Base-by-base conservation (phyloP, 2,888 invertebrate genomes). In the Hyles lineata region DNA sequence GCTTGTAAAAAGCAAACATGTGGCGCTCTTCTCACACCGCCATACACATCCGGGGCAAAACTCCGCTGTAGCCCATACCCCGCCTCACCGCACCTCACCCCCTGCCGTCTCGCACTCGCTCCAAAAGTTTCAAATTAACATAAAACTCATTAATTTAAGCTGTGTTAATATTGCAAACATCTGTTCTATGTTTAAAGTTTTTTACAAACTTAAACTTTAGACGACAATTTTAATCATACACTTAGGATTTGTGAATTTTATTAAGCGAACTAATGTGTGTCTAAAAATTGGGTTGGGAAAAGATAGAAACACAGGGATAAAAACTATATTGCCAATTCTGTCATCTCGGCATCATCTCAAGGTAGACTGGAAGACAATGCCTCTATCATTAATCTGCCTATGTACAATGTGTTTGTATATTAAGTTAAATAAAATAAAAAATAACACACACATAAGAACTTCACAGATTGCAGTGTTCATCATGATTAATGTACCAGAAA, bases 1-100 rank as follows among this genome's bases (percentile, higher is more conserved):
- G 74, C 79, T 77, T 78, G 78, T 83, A 88, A 87, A 88, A 87
- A 85, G 81, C 80, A 76, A 83, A 84, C 89, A 89, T 88, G 86
- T 89, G 89, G 83, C 77, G 80, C 77, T 78, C 79, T 78, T 78
- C 79, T 76, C 79, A 77, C 80, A 75, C 77, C 75, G 78, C 74
- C 78, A 75, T 76, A 76, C 80, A 82, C 86, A 87, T 88, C 89
- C 88, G 88, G 86, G 80, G 79, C 77, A 76, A 78, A 85, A 82
- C 60, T 60, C 58, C 70, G 35, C 35, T 60, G n/a, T 43, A 43
- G 43, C 60, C 43, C 67, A 67, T 67, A 23, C 67, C 8, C 60
- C 60, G 43, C 70, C 19, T 35, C 76, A 76, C 75, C 73, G 60
- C 59, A 25, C 58, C 70, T 52, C 74, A 43, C 61, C 70, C 74